A percentile compares a stretch with the other conserved stretches of the same genome.
Conservation (phyloP, 2,888 invertebrate species). For the Polydrusus tereticollis region DNA sequence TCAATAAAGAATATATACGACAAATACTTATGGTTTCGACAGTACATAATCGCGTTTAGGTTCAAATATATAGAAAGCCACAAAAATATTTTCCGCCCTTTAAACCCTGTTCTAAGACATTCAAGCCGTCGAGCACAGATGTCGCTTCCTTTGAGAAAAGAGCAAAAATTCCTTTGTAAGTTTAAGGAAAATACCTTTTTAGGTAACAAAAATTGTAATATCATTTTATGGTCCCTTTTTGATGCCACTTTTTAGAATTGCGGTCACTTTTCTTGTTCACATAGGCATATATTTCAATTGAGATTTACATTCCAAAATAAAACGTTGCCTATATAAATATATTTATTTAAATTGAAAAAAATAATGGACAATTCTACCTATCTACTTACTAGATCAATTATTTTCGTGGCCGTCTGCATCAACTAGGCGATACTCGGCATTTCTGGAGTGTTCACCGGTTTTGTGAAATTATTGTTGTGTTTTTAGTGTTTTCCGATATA, state of each 20-base stretch:
- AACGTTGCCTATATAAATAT: not conserved
- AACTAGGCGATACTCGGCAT: no score
- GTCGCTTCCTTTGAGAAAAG: conserved; percentile 10
- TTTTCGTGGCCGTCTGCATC: no score
- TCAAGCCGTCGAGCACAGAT: conserved; percentile 9
- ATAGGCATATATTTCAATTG: not conserved
- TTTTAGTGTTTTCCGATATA: no score
- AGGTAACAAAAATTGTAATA: conserved; percentile 22
- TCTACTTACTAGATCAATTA: no score
- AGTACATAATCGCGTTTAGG: not conserved
- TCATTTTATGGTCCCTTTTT: conserved; percentile 16
- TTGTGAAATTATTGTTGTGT: no score
- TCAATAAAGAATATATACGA: not conserved
- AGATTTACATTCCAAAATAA: not conserved
- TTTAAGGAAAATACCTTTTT: conserved; percentile 20
- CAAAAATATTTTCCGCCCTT: conserved; percentile 5
- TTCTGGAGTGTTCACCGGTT: no score
- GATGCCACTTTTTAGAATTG: conserved; percentile 16
- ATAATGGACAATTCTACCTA: no score
- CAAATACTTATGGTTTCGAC: not conserved
- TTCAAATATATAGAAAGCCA: not conserved
- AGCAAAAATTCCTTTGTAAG: conserved; percentile 19
- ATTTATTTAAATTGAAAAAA: no score
- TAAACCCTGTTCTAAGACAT: not conserved
- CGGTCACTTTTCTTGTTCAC: conserved; percentile 5